phyloP scores from a whole-genome alignment of 2,797 vertebrate genomes.

The Sebastes taczanowskii region DNA sequence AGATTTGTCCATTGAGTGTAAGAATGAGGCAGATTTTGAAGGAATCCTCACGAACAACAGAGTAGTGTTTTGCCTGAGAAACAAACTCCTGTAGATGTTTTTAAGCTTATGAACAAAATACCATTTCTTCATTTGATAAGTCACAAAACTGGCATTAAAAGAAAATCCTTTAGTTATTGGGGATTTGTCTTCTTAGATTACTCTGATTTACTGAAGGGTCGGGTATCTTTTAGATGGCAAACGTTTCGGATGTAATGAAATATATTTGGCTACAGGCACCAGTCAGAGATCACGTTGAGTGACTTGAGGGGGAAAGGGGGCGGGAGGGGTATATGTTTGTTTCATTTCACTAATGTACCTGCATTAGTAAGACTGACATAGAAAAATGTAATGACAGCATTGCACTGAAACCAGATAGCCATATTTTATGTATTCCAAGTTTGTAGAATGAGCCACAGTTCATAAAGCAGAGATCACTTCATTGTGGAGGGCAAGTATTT shows the following conservation, averaged over 20 bases:
- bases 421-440: not conserved
- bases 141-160: constrained; percentile 27
- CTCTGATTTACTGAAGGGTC: not conserved
- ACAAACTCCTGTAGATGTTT: constrained; percentile 11
- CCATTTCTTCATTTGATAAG: constrained; percentile 12
- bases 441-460: not conserved
- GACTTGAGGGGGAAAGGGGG: not conserved
- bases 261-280: not conserved
- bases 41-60: constrained; percentile 13
- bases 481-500: not conserved
- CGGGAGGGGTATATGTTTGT: not conserved
- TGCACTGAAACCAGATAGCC: not conserved
- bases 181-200: constrained; percentile 4
- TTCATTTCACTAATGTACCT: not conserved
- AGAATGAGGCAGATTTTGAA: not conserved
- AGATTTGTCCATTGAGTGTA: not conserved
- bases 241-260: not conserved
- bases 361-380: not conserved
- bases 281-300: not conserved
- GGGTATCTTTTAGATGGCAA: not conserved
- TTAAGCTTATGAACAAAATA: constrained; percentile 21
- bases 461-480: not conserved
- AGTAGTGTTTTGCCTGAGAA: constrained; percentile 16
- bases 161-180: constrained; percentile 18
- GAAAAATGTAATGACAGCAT: not conserved